Percentiles rank a stretch among this genome's conserved stretches.
These are phyloP conservation scores for Notothenia coriiceps DNA, from an alignment of 2,113 vertebrate species.

Conservation along the genomic window DNA sequence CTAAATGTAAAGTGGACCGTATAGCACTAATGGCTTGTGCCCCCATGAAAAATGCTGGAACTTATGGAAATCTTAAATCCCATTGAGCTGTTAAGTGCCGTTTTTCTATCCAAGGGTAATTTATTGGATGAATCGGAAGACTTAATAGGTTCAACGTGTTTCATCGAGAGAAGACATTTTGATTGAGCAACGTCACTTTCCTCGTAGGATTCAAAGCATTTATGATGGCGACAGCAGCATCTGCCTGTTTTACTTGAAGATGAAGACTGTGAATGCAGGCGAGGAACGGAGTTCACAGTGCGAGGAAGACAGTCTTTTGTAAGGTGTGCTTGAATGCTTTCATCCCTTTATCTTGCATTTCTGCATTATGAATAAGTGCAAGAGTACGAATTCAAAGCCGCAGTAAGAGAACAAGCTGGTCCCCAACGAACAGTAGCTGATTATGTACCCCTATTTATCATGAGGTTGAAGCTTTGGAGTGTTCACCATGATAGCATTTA, in stretches of 20 bases:
- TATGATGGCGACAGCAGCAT: conserved; percentile 32
- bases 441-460: background rate
- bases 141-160: conserved; percentile 48
- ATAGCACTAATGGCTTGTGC: conserved; percentile 29
- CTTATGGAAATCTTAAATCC: conserved; percentile 46
- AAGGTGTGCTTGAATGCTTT: background rate
- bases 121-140: conserved; percentile 48
- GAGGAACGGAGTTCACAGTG: background rate
- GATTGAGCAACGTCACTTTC: conserved; percentile 41
- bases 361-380: conserved; percentile 4
- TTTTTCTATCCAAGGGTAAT: conserved; percentile 30
- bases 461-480: background rate
- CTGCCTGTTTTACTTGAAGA: conserved; percentile 3
- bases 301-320: background rate
- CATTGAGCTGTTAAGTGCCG: conserved; percentile 18
- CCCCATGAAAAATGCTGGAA: conserved; percentile 22
- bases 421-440: background rate
- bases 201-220: conserved; percentile 12
- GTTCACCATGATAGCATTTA: background rate
- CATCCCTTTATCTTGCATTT: background rate
- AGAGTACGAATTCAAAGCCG: background rate
- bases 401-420: background rate
- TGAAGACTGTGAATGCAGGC: background rate
- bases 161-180: conserved; percentile 18
- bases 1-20: conserved; percentile 75